Base-by-base conservation (phyloP, 1,140 invertebrate species). In the Drosophila willistoni region DNA sequence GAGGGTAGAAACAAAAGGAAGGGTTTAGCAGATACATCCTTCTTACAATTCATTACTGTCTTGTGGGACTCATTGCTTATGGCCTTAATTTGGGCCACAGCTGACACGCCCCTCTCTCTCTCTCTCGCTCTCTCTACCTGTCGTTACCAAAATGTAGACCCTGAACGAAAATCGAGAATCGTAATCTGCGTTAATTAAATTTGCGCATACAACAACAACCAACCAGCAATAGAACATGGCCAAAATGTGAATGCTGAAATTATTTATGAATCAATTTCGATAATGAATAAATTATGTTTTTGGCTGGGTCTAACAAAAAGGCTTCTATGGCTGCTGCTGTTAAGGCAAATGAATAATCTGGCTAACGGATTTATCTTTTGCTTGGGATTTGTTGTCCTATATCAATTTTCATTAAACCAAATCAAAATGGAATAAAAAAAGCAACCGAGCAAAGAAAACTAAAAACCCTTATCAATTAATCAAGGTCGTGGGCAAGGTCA, bases 201-300 rank as follows among this genome's bases (percentile, higher is more conserved):
- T 79, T 75, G 3, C 36, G 44, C 39, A 47, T 34, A 9, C 19
- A 3, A 2, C 25, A 63, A n/a, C 34, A 61, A 33, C 25, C 25
- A 25, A 25, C 25, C 13, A 41, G 29, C 33, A 41, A 42, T 9
- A 67, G 29, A 19, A 56, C 17, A 33, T 14, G 5, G 13, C 29
- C 36, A 54, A 14, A 71, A 76, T 73, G 60, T 41, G 67, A 82
- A 78, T 68, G 54, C 63, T 29, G 75, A 78, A 77, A 79, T 78
- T 82, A 82, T 82, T 82, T 82, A 82, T 82, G 79, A 82, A 82
- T 82, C 79, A 82, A 82, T 82, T 82, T 82, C 79, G 79, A 82
- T 82, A 78, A 82, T 82, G 80, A 82, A 82, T 82, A 82, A 82
- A 78, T 82, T 78, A 82, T 70, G 68, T 73, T 25, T 29, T 57